These are phyloP conservation scores for Drosophila sproati DNA, from an alignment of 1,140 invertebrate species.

Conservation along the genomic window DNA sequence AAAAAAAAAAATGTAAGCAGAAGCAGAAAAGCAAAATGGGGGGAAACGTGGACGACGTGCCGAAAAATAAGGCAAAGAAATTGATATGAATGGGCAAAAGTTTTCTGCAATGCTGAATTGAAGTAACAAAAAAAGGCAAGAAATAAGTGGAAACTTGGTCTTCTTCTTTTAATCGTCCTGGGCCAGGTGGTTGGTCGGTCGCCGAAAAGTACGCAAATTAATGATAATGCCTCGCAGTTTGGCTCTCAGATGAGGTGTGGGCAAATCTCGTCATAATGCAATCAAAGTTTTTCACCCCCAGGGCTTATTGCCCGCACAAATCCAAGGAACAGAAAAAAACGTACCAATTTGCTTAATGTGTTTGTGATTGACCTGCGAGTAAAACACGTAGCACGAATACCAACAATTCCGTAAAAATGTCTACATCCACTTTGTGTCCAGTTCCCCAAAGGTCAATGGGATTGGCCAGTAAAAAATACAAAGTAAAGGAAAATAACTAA, in stretches of 20 bases:
- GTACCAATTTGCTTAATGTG: slow-evolving; percentile 77
- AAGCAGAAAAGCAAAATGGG: neutral
- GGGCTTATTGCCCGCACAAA: slow-evolving; percentile 53
- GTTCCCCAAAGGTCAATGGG: slow-evolving; percentile 32
- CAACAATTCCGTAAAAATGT: slow-evolving; percentile 17
- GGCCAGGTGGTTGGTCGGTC: slow-evolving; percentile 53
- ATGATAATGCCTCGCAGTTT: slow-evolving; percentile 65
- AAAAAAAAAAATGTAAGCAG: slow-evolving; percentile 41
- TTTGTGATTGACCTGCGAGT: slow-evolving; percentile 68
- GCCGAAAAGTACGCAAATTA: slow-evolving; percentile 64
- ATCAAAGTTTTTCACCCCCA: slow-evolving; percentile 66
- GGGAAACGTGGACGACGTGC: slow-evolving; percentile 19
- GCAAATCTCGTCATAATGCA: slow-evolving; percentile 71
- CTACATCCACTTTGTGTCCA: slow-evolving; percentile 16
- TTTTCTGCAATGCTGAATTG: slow-evolving; percentile 62
- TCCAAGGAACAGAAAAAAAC: slow-evolving; percentile 49
- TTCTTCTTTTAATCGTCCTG: slow-evolving; percentile 9
- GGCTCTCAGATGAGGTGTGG: slow-evolving; percentile 24
- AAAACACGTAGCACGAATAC: slow-evolving; percentile 9
- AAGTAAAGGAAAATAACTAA: slow-evolving; percentile 1
- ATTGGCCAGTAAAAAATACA: slow-evolving; percentile 8
- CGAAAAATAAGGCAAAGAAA: slow-evolving; percentile 69
- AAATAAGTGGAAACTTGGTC: slow-evolving; percentile 45
- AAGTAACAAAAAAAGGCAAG: slow-evolving; percentile 17
- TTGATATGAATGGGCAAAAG: slow-evolving; percentile 72